Evolutionary conservation across 1,140 invertebrate species (phyloP).

Genomic region (Drosophila truncata): DNA sequence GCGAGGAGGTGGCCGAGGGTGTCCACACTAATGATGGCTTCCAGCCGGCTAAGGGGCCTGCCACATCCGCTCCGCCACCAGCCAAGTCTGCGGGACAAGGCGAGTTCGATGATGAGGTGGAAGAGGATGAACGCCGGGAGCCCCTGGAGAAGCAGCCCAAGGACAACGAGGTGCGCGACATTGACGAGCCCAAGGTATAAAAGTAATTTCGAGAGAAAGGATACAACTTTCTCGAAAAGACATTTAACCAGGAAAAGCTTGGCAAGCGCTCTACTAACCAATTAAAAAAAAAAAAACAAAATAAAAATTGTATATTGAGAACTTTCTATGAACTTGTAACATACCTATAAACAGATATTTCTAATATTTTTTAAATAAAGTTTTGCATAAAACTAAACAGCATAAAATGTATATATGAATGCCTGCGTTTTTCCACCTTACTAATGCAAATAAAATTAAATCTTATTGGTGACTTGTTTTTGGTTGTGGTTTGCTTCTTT

Average conservation of each 20-base stretch:
- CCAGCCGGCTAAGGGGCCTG: slow-evolving; percentile 26
- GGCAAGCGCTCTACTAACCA: slow-evolving; percentile 68
- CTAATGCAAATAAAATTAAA: slow-evolving; percentile 28
- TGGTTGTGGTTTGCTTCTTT: slow-evolving; percentile 49
- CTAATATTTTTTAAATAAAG: slow-evolving; percentile 75
- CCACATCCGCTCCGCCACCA: slow-evolving; percentile 47
- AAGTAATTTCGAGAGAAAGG: slow-evolving; percentile 25
- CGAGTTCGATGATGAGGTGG: slow-evolving; percentile 60
- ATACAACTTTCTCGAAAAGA: slow-evolving; percentile 23
- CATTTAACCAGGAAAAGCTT: slow-evolving; percentile 60
- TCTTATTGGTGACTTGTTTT: slow-evolving; percentile 36
- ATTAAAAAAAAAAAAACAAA: slow-evolving; percentile 19
- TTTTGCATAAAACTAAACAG: slow-evolving; percentile 65
- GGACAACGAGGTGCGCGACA: slow-evolving; percentile 71
- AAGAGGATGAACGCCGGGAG: slow-evolving; percentile 51
- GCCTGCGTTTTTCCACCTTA: slow-evolving; percentile 46
- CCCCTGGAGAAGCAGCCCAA: slow-evolving; percentile 62
- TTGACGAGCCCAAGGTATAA: slow-evolving; percentile 71
- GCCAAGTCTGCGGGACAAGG: slow-evolving; percentile 10
- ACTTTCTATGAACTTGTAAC: slow-evolving; percentile 67
- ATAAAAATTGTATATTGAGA: slow-evolving; percentile 65
- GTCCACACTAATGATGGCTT: slow-evolving; percentile 31
- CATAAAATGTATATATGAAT: slow-evolving; percentile 41
- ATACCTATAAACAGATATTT: slow-evolving; percentile 64
- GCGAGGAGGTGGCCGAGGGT: slow-evolving; percentile 69